Base-by-base conservation (phyloP, 2,888 invertebrate genomes). In the Boloria euphrosyne region DNA sequence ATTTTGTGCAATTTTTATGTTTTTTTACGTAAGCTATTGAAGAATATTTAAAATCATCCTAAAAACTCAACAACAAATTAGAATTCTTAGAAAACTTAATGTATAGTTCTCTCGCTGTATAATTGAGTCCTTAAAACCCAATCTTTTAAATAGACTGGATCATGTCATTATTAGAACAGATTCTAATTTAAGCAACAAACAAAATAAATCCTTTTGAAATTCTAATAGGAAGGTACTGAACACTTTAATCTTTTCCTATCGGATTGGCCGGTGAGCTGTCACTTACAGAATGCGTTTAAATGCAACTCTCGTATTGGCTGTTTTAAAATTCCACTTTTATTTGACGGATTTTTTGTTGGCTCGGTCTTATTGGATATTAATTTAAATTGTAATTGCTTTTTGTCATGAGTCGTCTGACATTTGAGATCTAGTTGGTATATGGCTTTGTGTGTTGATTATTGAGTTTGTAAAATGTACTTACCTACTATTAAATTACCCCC, bases 251-350 rank as follows among this genome's bases (percentile, higher is more conserved):
- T 87, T 80, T 57, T 66, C 80, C 80, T 80, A 90, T 90, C 89
- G 88, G 88, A 90, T 91, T 90, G 88, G 90, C 80, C 79, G 80
- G 81, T 78, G 80, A 77, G 83, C 89, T 90, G 91, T 91, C 91
- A 90, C 77, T 80, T 81, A 79, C 91, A 91, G 87, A 83, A 80
- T 79, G 79, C 79, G 80, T 85, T 87, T 86, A 85, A 86, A 88
- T 87, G 85, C 86, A 85, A 78, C 80, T 79, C 80, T 79, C 80
- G 79, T 82, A 87, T 88, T 88, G 87, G 88, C 73, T 73, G 74
- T 72, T 70, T 75, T 75, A 74, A 73, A 75, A 78, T 83, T 85
- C 80, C 77, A 84, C 81, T 82, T 82, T 69, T 64, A 44, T 62
- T 55, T 62, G 54, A 49, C 49, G n/a, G 44, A 38, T 38, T 62